phyloP scores from a whole-genome alignment of 2,888 invertebrate genomes.

The Amblyteles armatorius region DNA sequence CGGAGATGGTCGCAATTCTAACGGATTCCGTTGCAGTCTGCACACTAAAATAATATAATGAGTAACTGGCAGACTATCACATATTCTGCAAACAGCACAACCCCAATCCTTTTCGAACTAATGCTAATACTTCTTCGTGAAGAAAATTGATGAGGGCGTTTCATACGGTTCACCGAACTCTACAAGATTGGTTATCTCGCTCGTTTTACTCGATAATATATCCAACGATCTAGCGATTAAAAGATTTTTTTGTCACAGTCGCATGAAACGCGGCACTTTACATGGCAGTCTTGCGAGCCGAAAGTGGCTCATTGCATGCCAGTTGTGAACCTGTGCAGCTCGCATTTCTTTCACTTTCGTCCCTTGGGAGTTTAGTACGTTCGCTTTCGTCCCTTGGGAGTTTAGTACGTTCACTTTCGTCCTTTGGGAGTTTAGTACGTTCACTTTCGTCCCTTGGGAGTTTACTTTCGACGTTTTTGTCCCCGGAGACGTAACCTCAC shows the following conservation, averaged over 20 bases:
- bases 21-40: constrained; percentile 33
- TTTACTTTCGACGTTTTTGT: too few species aligned
- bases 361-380: too few species aligned
- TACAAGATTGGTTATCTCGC: constrained; percentile 37
- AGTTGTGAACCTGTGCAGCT: too few species aligned
- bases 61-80: constrained; percentile 12
- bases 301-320: too few species aligned
- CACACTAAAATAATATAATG: constrained; percentile 49
- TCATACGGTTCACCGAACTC: constrained; percentile 43
- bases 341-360: too few species aligned
- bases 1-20: constrained; percentile 27
- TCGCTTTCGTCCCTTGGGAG: too few species aligned
- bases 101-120: constrained; percentile 11
- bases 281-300: too few species aligned
- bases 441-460: too few species aligned
- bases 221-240: constrained; percentile 8
- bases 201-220: constrained; percentile 21
- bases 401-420: too few species aligned
- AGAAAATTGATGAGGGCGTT: constrained; percentile 45
- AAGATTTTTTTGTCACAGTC: constrained; percentile 2
- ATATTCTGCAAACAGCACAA: not conserved
- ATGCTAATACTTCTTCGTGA: constrained; percentile 8
- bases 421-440: too few species aligned
- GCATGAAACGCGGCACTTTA: too few species aligned
- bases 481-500: too few species aligned